Percentiles rank a stretch among this genome's conserved stretches.
These are phyloP conservation scores for Amazona guildingii DNA, from an alignment of 2,113 vertebrate genomes.

Conservation along the genomic window DNA sequence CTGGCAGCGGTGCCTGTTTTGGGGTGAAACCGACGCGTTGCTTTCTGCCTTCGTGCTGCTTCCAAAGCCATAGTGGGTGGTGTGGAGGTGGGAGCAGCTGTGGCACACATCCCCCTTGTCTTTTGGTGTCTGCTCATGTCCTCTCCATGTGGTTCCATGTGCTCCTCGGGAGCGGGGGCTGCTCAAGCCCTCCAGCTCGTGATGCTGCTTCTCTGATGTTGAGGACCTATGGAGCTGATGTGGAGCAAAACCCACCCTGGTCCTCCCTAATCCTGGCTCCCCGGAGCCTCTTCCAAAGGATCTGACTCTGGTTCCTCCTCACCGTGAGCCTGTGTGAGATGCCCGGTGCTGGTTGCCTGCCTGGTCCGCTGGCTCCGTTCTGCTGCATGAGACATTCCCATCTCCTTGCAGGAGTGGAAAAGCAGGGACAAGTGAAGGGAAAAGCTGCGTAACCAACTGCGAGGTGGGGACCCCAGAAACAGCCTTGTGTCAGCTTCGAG, in stretches of 20 bases:
- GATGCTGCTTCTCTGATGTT: background rate
- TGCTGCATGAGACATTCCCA: fast-evolving
- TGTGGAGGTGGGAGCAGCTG: background rate
- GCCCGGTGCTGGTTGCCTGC: background rate
- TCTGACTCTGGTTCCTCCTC: background rate
- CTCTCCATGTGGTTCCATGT: background rate
- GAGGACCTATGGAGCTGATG: background rate
- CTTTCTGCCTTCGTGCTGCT: background rate
- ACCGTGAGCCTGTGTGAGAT: background rate
- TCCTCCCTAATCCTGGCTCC: background rate
- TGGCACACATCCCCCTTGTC: background rate
- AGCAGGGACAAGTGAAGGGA: background rate
- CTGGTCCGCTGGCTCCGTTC: background rate
- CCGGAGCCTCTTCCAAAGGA: background rate
- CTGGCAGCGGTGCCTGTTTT: background rate
- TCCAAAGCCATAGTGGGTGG: background rate
- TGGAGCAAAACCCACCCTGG: background rate
- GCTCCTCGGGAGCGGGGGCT: background rate
- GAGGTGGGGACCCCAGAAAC: background rate
- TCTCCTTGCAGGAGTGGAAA: background rate
- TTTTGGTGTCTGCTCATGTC: background rate
- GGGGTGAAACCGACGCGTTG: background rate
- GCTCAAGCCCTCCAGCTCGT: background rate
- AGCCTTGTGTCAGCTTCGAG: background rate
- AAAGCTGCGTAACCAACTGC: background rate